Evolutionary conservation across 2,113 vertebrate species (phyloP).

Genomic region (Seriola dumerili): DNA sequence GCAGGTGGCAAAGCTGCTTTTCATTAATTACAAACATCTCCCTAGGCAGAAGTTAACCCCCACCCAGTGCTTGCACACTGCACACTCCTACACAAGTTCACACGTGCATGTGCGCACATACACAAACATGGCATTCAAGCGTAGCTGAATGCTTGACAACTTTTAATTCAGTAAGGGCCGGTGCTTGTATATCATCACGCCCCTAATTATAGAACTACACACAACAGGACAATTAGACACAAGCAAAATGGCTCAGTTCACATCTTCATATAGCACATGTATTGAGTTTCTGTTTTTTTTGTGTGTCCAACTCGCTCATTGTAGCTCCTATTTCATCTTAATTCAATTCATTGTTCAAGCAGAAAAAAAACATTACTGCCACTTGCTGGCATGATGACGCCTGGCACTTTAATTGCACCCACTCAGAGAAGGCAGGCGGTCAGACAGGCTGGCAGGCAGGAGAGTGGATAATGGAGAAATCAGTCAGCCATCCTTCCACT

Average conservation of each 20-base stretch:
- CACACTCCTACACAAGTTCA: neutral
- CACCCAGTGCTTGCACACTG: neutral
- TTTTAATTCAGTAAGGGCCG: neutral
- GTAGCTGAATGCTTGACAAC: constrained; percentile 6
- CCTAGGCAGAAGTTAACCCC: constrained; percentile 35
- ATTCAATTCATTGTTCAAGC: constrained; percentile 41
- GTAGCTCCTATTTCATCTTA: neutral
- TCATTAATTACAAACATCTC: constrained; percentile 72
- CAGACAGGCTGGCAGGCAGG: constrained; percentile 47
- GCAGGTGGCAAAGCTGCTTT: constrained; percentile 76
- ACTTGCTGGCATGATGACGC: constrained; percentile 55
- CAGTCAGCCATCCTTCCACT: constrained; percentile 36
- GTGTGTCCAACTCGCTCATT: neutral
- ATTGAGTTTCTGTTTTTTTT: neutral
- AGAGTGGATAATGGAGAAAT: constrained; percentile 56
- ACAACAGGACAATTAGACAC: constrained; percentile 1
- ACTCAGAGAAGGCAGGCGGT: constrained; percentile 61
- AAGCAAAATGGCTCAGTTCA: neutral
- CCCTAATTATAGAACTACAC: neutral
- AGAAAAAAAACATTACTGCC: constrained; percentile 39
- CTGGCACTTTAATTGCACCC: constrained; percentile 69
- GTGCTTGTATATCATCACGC: neutral
- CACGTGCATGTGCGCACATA: neutral
- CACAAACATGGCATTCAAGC: neutral
- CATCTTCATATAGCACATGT: neutral